These are phyloP conservation scores for Macrosoma leucophasiata DNA, from an alignment of 2,888 invertebrate genomes.

Conservation along the genomic window DNA sequence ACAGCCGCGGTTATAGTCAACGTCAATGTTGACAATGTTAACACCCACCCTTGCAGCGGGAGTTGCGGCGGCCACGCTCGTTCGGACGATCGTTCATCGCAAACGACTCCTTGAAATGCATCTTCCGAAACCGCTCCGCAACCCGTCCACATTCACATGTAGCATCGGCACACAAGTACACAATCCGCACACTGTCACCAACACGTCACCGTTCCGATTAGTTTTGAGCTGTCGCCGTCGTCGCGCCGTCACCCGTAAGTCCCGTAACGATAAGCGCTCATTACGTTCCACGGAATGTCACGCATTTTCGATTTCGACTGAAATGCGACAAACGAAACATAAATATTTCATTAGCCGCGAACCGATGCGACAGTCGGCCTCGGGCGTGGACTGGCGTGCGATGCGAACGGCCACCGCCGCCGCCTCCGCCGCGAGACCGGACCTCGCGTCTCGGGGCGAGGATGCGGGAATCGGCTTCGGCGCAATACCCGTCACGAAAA, in stretches of 20 bases:
- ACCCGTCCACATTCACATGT: slow-evolving; percentile 70
- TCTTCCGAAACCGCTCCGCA: slow-evolving; percentile 67
- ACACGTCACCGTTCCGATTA: slow-evolving; percentile 43
- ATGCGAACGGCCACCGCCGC: slow-evolving; percentile 70
- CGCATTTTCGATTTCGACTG: slow-evolving; percentile 60
- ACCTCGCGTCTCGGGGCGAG: slow-evolving; percentile 74
- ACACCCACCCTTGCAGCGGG: slow-evolving; percentile 72
- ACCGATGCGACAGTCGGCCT: slow-evolving; percentile 67
- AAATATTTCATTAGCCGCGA: slow-evolving; percentile 58
- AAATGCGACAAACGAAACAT: slow-evolving; percentile 41
- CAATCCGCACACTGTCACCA: slow-evolving; percentile 63
- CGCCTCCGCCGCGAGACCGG: slow-evolving; percentile 70
- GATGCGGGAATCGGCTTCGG: slow-evolving; percentile 75
- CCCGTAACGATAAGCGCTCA: slow-evolving; percentile 40
- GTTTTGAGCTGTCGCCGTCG: slow-evolving; percentile 9
- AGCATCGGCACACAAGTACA: slow-evolving; percentile 64
- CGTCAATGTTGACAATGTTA: slow-evolving; percentile 39
- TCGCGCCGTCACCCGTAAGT: slow-evolving; percentile 39
- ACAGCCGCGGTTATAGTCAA: too few relatives aligned
- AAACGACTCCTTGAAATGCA: slow-evolving; percentile 75
- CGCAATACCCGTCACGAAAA: slow-evolving; percentile 77
- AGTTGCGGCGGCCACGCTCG: slow-evolving; percentile 73
- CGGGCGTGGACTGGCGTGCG: slow-evolving; percentile 65
- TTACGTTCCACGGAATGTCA: slow-evolving; percentile 42
- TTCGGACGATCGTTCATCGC: slow-evolving; percentile 74